Evolutionary conservation across 2,797 vertebrate genomes (phyloP).

Genomic region (Lepilemur ruficaudatus): DNA sequence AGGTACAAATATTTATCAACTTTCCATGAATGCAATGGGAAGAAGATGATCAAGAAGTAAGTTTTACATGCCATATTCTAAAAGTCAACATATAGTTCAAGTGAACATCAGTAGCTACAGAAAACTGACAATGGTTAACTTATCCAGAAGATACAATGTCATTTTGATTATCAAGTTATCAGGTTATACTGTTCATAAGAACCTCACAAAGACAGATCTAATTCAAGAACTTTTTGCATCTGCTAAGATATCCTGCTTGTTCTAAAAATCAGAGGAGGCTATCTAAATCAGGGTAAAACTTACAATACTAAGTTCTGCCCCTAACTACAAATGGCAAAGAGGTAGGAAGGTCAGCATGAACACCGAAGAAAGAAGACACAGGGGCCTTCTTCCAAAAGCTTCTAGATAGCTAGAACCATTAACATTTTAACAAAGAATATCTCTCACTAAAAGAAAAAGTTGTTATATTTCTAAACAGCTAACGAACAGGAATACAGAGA

Average conservation of each 20-base stretch:
- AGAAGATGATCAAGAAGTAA: background rate
- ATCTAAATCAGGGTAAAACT: constrained; percentile 60
- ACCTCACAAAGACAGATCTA: constrained; percentile 41
- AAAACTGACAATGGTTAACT: background rate
- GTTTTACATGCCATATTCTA: background rate
- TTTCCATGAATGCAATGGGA: background rate
- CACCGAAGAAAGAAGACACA: background rate
- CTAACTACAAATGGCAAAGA: background rate
- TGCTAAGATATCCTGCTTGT: background rate
- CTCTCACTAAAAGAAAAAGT: constrained; percentile 34
- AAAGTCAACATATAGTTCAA: background rate
- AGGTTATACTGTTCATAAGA: constrained; percentile 5
- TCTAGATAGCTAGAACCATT: background rate
- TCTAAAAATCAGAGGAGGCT: background rate
- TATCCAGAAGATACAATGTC: constrained; percentile 48
- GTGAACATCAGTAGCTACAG: background rate
- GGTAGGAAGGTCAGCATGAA: background rate
- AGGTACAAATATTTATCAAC: background rate
- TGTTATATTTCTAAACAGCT: constrained; percentile 1
- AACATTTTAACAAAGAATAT: constrained; percentile 38
- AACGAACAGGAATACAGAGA: constrained; percentile 6
- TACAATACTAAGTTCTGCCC: background rate
- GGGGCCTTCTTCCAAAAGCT: background rate
- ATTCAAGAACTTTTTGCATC: constrained; percentile 44
- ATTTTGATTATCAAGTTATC: constrained; percentile 20